phyloP scores from a whole-genome alignment of 2,888 invertebrate genomes.

The Cataglyphis altisquamis region DNA sequence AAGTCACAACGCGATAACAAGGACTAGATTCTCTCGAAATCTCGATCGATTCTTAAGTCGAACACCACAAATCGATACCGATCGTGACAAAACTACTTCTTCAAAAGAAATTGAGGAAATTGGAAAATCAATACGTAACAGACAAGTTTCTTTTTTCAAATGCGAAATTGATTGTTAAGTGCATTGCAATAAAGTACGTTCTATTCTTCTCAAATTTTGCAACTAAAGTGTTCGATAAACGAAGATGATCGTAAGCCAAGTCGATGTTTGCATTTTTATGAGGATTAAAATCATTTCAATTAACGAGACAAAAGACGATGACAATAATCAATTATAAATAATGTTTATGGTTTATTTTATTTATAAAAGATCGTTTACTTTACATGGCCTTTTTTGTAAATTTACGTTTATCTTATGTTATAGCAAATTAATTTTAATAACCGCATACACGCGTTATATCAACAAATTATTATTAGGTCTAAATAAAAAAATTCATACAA shows the following conservation, averaged over 20 bases:
- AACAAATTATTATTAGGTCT: not conserved
- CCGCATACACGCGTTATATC: not conserved
- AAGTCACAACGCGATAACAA: slow-evolving; percentile 4
- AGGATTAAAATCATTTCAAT: not conserved
- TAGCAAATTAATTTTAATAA: not conserved
- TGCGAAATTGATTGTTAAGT: slow-evolving; percentile 26
- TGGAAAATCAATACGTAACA: slow-evolving; percentile 20
- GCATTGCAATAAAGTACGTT: slow-evolving; percentile 3
- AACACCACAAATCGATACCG: slow-evolving; percentile 15
- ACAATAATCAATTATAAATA: not conserved
- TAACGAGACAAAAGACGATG: not conserved
- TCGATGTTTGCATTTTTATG: not conserved
- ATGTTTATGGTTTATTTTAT: not conserved
- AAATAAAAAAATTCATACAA: not conserved
- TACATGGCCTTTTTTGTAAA: too few species aligned
- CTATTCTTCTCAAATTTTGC: not conserved
- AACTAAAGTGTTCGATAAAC: slow-evolving; percentile 10
- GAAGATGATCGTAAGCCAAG: not conserved
- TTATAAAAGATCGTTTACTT: not conserved
- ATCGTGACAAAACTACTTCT: slow-evolving; percentile 15
- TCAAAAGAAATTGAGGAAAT: not conserved
- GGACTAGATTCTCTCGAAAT: slow-evolving; percentile 20
- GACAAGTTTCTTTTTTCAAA: slow-evolving; percentile 16
- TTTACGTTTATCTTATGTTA: not conserved
- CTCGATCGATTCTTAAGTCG: slow-evolving; percentile 57